Conservation (phyloP, 2,888 invertebrate genomes). For the Ormyrus rosae region DNA sequence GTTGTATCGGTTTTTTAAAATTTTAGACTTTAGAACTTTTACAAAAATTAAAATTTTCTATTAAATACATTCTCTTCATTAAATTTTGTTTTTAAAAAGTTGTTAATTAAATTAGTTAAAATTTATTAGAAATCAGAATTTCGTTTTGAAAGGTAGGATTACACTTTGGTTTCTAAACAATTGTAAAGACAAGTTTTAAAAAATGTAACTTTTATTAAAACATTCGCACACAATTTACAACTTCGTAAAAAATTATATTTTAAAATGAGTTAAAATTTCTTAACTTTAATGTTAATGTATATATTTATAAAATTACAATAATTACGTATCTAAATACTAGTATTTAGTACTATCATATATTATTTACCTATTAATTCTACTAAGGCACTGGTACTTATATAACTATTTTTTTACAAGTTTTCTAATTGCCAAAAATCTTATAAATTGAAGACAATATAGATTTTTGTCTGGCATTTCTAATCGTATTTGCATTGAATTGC, state of each 20-base stretch:
- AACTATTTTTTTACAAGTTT: background rate
- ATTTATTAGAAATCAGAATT: background rate
- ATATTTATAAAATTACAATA: conserved; percentile 1
- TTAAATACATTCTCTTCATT: too few species aligned
- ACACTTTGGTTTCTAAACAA: too few species aligned
- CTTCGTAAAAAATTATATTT: conserved; percentile 15
- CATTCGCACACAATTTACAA: conserved; percentile 8
- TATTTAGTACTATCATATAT: background rate
- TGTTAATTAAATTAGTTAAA: too few species aligned
- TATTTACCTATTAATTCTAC: background rate
- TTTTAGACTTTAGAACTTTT: too few species aligned
- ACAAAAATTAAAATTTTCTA: too few species aligned
- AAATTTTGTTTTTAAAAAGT: too few species aligned
- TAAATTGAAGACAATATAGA: conserved; percentile 33
- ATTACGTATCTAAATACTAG: background rate
- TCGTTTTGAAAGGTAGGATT: background rate
- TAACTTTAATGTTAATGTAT: background rate
- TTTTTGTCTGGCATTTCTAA: conserved; percentile 37
- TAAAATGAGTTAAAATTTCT: background rate
- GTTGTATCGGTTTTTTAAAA: too few species aligned
- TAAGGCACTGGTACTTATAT: conserved; percentile 13
- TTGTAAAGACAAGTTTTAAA: too few species aligned
- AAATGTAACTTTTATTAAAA: too few species aligned
- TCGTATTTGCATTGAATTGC: conserved; percentile 52
- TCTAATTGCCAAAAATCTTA: conserved; percentile 39